Percentiles rank a stretch among this genome's conserved stretches.
Evolutionary conservation across 2,797 vertebrate species (phyloP).

Genomic region (Sylvia borin): DNA sequence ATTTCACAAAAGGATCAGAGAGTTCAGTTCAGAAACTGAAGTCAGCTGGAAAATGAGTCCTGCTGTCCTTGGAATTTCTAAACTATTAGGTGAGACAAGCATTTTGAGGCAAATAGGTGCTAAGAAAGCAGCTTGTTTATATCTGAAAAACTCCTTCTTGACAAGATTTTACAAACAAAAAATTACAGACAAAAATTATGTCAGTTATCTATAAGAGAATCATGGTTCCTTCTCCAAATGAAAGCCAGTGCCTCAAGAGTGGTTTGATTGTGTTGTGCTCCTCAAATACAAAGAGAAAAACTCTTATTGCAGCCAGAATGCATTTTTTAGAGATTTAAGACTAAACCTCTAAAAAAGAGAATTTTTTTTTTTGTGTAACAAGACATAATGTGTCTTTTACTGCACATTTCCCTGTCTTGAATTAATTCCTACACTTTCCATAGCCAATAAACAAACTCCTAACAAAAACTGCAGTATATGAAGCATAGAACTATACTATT

Average conservation of each 20-base stretch:
- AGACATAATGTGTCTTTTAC: neutral
- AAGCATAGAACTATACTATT: neutral
- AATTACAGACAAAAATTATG: neutral
- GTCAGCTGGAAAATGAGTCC: constrained; percentile 59
- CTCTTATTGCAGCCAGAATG: neutral
- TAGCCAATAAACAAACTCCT: neutral
- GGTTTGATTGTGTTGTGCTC: constrained; percentile 2
- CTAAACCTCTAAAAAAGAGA: neutral
- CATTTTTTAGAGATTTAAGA: neutral
- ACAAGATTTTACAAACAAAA: neutral
- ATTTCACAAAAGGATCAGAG: constrained; percentile 49
- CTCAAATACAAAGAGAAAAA: constrained; percentile 5
- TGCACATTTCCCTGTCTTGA: neutral
- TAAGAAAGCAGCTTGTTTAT: constrained; percentile 5
- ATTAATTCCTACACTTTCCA: neutral
- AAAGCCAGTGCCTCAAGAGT: constrained; percentile 22
- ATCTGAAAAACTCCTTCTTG: constrained; percentile 33
- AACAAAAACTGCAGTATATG: neutral
- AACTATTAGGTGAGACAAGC: constrained; percentile 32
- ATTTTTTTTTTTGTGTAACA: neutral
- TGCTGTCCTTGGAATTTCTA: constrained; percentile 21
- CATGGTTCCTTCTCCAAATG: constrained; percentile 23
- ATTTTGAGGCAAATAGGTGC: constrained; percentile 10
- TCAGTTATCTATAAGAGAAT: neutral
- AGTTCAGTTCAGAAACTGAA: constrained; percentile 38